A percentile compares a stretch with the other conserved stretches of the same genome.
Conservation (phyloP, 2,113 vertebrate species). For the Pipa parva region DNA sequence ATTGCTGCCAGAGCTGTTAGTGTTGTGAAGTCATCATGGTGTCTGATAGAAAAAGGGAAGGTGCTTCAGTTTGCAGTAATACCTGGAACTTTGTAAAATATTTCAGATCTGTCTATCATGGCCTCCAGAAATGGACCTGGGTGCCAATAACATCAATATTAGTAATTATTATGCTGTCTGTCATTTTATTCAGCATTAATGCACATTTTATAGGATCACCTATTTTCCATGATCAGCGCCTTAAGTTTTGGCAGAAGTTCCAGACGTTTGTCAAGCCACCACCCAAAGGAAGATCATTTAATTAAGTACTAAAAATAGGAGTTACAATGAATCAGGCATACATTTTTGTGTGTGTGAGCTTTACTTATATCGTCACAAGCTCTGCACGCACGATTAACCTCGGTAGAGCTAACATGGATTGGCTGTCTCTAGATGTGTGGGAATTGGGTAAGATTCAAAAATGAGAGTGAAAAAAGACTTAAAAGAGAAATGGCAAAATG, state of each 20-base stretch:
- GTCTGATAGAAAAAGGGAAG: too few species aligned
- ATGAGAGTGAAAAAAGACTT: constrained; percentile 1
- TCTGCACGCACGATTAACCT: constrained; percentile 8
- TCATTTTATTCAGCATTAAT: neutral
- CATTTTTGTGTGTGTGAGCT: constrained; percentile 5
- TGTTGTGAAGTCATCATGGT: too few species aligned
- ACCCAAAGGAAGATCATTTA: neutral
- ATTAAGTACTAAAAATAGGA: constrained; percentile 4
- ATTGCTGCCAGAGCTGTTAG: too few species aligned
- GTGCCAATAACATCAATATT: too few species aligned
- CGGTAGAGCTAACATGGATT: constrained; percentile 12
- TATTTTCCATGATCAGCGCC: neutral
- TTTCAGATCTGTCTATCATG: too few species aligned
- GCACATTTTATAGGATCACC: neutral
- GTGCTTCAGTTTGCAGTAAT: too few species aligned
- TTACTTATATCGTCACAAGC: constrained; percentile 3
- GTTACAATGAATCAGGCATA: neutral
- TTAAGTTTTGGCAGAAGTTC: neutral
- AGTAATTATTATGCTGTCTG: neutral
- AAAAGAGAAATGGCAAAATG: constrained; percentile 14
- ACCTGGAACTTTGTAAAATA: too few species aligned
- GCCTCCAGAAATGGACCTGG: too few species aligned
- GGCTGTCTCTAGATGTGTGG: constrained; percentile 33
- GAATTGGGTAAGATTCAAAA: constrained; percentile 26
- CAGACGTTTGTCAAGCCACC: constrained; percentile 10